Base-by-base conservation (phyloP, 2,113 vertebrate species). In the Hippoglossus stenolepis region DNA sequence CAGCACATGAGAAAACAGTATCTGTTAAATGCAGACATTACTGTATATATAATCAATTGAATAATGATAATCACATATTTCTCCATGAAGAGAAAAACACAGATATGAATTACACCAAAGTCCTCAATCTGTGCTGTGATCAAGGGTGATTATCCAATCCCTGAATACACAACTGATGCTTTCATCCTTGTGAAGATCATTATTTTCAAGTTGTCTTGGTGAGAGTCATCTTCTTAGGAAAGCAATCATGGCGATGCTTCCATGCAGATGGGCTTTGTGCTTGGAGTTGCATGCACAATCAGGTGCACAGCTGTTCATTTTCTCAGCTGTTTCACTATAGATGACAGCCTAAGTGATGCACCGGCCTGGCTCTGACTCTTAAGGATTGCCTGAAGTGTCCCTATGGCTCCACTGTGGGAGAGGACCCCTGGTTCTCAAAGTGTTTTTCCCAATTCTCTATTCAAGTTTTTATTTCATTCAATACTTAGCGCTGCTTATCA, bases 241-340 rank as follows among this genome's bases (percentile, higher is more conserved):
- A 75, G 47, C 58, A 70, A 58, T 74, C 51, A 68, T 0, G 58
- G 76, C 28, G 47, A 35, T 23, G 23, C 57, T 31, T 62, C 12
- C 72, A 56, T 35, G 64, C 75, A 83, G 80, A 86, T 73, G 76
- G 54, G 51, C 5, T 21, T 66, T 72, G 38, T 45, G 35, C 6
- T 31, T 31, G 31, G 6, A 31, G 31, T 31, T 31, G 31, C 28
- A 74, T 81, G 65, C 40, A 65, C 61, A 56, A 65, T 73, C 73
- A 80, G 69, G 60, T 31, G 26, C 76, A 70, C 72, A 77, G 76
- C 73, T 83, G 76, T 80, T 75, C 47, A 31, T 54, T 64, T 49
- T 35, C 51, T 17, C 21, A 58, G 53, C 51, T 75, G 62, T 74
- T 69, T 58, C 43, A 57, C 17, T 6, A 4, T 4, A 53, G 18